Percentiles rank a stretch among this genome's conserved stretches.
phyloP scores from a whole-genome alignment of 2,888 invertebrate genomes.

The Torymus auratus region DNA sequence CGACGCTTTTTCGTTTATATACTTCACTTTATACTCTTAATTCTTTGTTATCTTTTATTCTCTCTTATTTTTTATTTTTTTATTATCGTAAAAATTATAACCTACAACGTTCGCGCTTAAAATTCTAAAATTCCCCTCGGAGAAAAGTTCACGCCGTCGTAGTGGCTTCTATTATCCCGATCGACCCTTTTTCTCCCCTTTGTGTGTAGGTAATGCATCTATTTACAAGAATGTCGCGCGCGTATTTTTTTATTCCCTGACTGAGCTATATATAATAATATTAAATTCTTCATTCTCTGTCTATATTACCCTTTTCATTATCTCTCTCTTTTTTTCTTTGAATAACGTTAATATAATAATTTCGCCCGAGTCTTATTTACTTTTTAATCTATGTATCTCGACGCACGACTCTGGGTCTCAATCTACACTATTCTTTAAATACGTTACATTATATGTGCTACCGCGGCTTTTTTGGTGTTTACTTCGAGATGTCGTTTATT shows the following conservation, averaged over 20 bases:
- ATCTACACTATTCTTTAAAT: not conserved
- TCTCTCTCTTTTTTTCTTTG: no score
- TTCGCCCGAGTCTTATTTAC: not conserved
- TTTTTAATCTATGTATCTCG: slow-evolving; percentile 13
- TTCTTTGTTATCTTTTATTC: not conserved
- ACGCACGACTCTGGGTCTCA: slow-evolving; percentile 26
- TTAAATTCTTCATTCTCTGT: slow-evolving; percentile 21
- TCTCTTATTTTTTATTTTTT: slow-evolving; percentile 1
- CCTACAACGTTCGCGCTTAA: slow-evolving; percentile 18
- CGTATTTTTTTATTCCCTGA: slow-evolving; percentile 7
- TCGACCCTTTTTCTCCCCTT: not conserved
- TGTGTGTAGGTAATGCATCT: slow-evolving; percentile 5
- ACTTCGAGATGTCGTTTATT: no score
- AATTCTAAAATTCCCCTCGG: slow-evolving; percentile 25
- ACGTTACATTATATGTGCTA: not conserved
- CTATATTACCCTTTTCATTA: slow-evolving; percentile 12
- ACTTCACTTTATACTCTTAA: not conserved
- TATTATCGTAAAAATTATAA: slow-evolving; percentile 37
- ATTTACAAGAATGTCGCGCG: slow-evolving; percentile 47
- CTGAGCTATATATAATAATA: slow-evolving; percentile 32
- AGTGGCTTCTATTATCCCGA: not conserved
- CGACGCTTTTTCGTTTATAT: slow-evolving; percentile 4
- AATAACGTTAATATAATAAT: no score
- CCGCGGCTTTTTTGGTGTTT: no score
- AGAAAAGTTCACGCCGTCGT: no score